Evolutionary conservation across 1,140 invertebrate genomes (phyloP).

Genomic region (Physella acuta): DNA sequence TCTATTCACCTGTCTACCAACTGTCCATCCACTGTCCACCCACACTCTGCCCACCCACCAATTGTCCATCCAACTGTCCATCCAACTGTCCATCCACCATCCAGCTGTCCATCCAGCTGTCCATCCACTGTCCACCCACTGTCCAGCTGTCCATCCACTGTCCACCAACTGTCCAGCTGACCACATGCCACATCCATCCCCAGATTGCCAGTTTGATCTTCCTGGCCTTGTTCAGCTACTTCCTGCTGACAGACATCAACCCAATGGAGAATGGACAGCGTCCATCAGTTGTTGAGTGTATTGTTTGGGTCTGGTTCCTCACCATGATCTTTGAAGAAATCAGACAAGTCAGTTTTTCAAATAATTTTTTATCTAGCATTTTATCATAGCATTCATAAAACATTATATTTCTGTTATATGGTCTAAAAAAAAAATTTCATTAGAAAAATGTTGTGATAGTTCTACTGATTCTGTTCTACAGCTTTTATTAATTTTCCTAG

Average conservation of each 20-base stretch:
- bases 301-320: conserved; percentile 44
- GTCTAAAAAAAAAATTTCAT: no score
- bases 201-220: conserved; percentile 53
- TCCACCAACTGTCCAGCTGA: background rate
- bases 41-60: background rate
- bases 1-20: background rate
- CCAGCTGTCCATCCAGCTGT: no score
- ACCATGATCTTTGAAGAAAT: conserved; percentile 49
- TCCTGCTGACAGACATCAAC: conserved; percentile 51
- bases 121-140: background rate
- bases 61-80: background rate
- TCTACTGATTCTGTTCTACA: no score
- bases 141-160: background rate
- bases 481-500: no score
- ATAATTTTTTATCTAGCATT: background rate
- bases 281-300: conserved; percentile 37
- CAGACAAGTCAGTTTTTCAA: conserved; percentile 40
- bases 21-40: no score
- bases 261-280: conserved; percentile 24
- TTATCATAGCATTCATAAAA: no score
- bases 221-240: conserved; percentile 48
- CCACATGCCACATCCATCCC: no score
- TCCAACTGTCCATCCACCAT: no score
- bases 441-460: no score
- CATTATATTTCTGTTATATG: no score